Evolutionary conservation across 2,113 vertebrate genomes (phyloP), one percentile per base, ranked within the genome.

Genomic region (Calyptommatus sinebrachiatus): DNA sequence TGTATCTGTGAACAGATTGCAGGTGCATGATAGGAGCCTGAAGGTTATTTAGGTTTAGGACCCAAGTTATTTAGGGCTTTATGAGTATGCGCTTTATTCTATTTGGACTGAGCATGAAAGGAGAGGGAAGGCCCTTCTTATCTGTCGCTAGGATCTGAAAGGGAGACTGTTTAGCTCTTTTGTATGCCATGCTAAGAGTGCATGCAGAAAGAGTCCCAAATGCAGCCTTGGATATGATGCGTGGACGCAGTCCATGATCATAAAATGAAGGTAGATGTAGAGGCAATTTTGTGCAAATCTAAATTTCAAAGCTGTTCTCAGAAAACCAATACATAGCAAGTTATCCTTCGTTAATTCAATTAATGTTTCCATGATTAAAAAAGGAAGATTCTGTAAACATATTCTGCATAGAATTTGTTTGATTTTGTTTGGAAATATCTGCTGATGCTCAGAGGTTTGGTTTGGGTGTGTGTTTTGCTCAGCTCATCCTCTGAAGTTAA

Each of bases 361-460:
- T 69, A 75, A 24, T 63, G 73, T 68, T 45, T 21, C 81, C 83
- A 71, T 84, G 60, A 72, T 63, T 78, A 60, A 80, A 79, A 41
- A 83, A 84, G 69, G 7, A 60, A 10, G 84, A 50, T 77, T 75
- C 71, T 69, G 4, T 14, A 82, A 84, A 29, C 46, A 45, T 16
- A 31, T 80, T 88, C 80, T 70, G 12, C 78, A 48, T 67, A 48
- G 45, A 29, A 8, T 7, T 8, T 50, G 74, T 53, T 75, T 83
- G 29, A 26, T 28, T n/a, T 61, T 68, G 20, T 26, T 29, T 7
- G 79, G 77, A 79, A 79, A 41, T 29, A 57, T 5, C 53, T 22
- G 28, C 5, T 53, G 79, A 50, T 57, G 20, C 8, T 45, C 60
- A 0, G 28, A 16, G n/a, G 26, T 72, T 85, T 85, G 7, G 4